Base-by-base conservation (phyloP, 2,888 invertebrate genomes). In the Polydrusus cervinus region DNA sequence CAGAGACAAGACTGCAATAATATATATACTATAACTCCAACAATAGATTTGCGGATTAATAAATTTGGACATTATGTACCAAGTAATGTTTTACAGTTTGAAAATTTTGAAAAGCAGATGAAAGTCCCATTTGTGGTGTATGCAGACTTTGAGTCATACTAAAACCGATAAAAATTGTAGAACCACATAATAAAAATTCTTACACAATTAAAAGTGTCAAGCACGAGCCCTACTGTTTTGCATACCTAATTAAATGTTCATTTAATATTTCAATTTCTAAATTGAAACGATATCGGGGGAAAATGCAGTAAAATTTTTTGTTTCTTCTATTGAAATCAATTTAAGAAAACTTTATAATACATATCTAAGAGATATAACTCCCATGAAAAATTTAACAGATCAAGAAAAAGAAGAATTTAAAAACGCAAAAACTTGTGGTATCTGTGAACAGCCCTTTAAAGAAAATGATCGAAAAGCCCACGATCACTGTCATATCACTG, bases 81-180 rank as follows among this genome's bases (percentile, higher is more conserved):
- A 0, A 60, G 47, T 30, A 74, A 79, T 75, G 49, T 71, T 64
- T 71, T 66, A 40, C 71, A 75, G 75, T 79, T 78, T 16, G 14
- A 14, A 47, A 47, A 47, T 8, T 14, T 47, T 79, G 70, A 79
- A 73, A 78, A 73, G 38, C 67, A 75, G 38, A 51, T 71, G 71
- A 65, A 30, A 73, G 72, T 74, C 34, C 75, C 78, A 14, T 79
- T 40, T 40, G 40, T 40, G 1, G 13, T 40, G 3, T 40, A 40
- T 40, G 40, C 40, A 3, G 40, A 40, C 65, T 74, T 47, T 78
- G 55, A 78, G 74, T 69, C 73, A 55, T 55, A 69, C 49, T 69
- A 71, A 47, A 75, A 62, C 49, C 40, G 3, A 9, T 40, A 3
- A 72, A 74, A 72, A 71, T 73, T 72, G 77, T 72, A 45, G 60